A percentile compares a stretch with the other conserved stretches of the same genome.
Evolutionary conservation across 2,888 invertebrate species (phyloP).

Genomic region (Hipparchia sbordonii): DNA sequence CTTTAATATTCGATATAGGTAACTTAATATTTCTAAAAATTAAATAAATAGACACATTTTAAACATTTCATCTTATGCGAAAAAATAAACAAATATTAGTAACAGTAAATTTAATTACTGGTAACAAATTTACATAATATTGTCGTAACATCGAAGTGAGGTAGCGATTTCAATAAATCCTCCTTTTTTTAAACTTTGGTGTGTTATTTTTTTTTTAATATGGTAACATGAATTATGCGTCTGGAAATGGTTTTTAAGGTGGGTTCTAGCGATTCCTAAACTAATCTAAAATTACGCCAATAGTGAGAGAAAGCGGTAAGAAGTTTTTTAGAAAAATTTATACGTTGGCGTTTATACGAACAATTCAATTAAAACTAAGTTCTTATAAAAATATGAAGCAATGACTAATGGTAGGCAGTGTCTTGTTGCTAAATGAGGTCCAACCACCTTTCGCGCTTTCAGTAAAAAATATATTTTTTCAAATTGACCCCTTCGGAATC

Average conservation of each 20-base stretch:
- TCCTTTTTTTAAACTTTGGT: constrained; percentile 37
- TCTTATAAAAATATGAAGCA: neutral
- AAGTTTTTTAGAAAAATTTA: constrained; percentile 41
- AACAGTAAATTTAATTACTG: constrained; percentile 11
- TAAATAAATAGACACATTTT: constrained; percentile 18
- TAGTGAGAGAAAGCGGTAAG: constrained; percentile 54
- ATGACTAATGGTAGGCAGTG: neutral
- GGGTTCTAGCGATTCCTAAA: constrained; percentile 78
- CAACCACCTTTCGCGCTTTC: neutral
- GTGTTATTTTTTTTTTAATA: constrained; percentile 24
- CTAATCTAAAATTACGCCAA: constrained; percentile 60
- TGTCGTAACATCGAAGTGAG: constrained; percentile 51
- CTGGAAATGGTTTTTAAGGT: constrained; percentile 47
- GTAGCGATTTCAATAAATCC: constrained; percentile 53
- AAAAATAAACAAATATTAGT: constrained; percentile 24
- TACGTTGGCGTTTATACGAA: constrained; percentile 19
- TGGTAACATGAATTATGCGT: constrained; percentile 36
- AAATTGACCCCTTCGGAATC: neutral
- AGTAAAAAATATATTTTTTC: too few species aligned
- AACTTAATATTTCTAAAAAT: constrained; percentile 22
- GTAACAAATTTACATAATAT: constrained; percentile 32
- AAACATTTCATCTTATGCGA: constrained; percentile 23
- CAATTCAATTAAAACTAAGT: constrained; percentile 9
- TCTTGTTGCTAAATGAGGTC: neutral
- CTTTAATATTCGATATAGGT: constrained; percentile 22